Conservation (phyloP, 2,797 vertebrate species). For the Lagorchestes hirsutus region DNA sequence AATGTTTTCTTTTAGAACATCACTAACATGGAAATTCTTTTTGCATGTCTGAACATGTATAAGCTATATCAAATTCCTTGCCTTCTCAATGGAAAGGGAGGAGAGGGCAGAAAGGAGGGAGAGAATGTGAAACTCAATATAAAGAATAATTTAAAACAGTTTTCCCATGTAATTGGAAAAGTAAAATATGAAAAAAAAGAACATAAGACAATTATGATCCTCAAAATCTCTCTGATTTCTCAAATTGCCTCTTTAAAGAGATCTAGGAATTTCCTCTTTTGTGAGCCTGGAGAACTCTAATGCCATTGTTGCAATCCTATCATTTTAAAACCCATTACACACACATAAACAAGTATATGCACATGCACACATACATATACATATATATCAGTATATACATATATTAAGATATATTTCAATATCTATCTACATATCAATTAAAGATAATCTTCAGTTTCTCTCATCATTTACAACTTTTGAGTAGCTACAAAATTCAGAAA, state of each 20-base stretch:
- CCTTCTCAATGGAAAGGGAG: background rate
- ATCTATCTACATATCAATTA: background rate
- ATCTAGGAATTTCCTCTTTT: background rate
- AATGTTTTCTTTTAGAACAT: background rate
- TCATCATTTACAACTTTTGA: background rate
- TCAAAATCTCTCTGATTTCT: background rate
- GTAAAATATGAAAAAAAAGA: background rate
- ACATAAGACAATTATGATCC: background rate
- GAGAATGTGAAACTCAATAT: background rate
- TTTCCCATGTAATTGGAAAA: background rate
- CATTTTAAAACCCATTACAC: background rate
- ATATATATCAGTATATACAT: too few relatives aligned
- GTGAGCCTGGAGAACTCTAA: background rate
- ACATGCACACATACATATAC: background rate
- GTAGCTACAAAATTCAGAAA: background rate
- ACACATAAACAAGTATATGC: background rate
- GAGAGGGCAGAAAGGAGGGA: background rate
- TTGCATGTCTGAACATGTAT: background rate
- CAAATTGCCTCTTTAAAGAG: background rate
- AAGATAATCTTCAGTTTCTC: background rate
- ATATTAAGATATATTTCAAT: background rate
- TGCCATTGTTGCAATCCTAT: background rate
- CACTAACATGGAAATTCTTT: background rate
- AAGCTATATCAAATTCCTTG: background rate
- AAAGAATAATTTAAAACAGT: background rate